Base-by-base conservation (phyloP, 2,797 vertebrate genomes). In the Poeciliopsis presidionis region DNA sequence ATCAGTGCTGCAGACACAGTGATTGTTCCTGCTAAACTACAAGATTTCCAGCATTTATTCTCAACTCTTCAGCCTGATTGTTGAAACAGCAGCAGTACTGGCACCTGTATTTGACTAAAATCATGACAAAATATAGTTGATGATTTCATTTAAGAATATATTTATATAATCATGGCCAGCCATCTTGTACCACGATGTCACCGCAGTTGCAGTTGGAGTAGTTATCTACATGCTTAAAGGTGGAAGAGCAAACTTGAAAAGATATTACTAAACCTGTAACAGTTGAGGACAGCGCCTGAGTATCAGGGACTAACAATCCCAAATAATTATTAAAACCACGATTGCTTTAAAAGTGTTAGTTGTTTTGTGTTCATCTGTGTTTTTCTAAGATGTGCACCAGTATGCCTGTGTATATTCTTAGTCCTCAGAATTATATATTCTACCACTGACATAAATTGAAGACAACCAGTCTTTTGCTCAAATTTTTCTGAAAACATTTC, bases 41-140 rank as follows among this genome's bases (percentile, higher is more conserved):
- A 47, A 84, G 73, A 85, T 88, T 86, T 86, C 43, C 73, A 43
- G 73, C 49, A 88, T 87, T 82, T 76, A 79, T 88, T 82, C 79
- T 28, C 18, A 55, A 22, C 25, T 71, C 72, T 75, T 49, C 0
- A 6, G 13, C 69, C 63, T 30, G 30, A 41, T 41, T 41, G 22
- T 22, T 47, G 11, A 25, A 49, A 47, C 30, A 69, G 49, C 51
- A 11, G 12, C 4, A 9, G 7, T 63, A 63, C 16, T 36, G 30
- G 14, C 16, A 61, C 7, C 9, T 59, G 28, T 59, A 28, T 3
- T 63, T 75, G 9, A 33, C 2, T 22, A 36, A 20, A 65, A 47
- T 46, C 4, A 59, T 20, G 36, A 39, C 3, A 30, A 74, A 18
- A 8, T 13, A 45, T n/a, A 4, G 43, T 71, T 55, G 8, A 51